These are phyloP conservation scores for Macrobrachium rosenbergii DNA, from an alignment of 1,140 invertebrate species.

Conservation along the genomic window DNA sequence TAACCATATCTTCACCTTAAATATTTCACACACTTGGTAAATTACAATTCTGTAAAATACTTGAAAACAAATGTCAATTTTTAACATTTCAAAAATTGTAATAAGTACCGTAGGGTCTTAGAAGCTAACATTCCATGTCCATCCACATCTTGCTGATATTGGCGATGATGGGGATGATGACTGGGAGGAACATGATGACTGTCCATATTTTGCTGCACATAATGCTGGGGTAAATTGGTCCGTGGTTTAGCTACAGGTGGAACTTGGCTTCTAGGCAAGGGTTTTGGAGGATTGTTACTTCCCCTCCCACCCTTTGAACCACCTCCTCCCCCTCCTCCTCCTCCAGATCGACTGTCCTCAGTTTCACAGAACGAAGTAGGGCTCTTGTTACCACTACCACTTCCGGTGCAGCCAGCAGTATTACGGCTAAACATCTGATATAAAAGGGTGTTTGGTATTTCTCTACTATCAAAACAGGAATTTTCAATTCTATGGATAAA, in stretches of 20 bases:
- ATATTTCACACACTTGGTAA: no score
- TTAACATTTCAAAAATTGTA: no score
- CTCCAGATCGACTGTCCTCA: not conserved
- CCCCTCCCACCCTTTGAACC: not conserved
- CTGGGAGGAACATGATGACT: not conserved
- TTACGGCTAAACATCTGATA: no score
- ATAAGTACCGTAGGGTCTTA: no score
- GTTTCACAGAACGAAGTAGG: not conserved
- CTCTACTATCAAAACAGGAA: no score
- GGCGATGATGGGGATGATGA: constrained; percentile 7
- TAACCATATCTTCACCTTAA: no score
- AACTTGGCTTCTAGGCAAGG: constrained; percentile 47
- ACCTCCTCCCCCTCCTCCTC: not conserved
- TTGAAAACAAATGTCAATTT: no score
- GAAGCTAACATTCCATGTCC: not conserved
- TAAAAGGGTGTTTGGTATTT: no score
- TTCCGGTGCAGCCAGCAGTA: not conserved
- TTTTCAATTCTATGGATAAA: no score
- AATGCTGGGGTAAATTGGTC: constrained; percentile 10
- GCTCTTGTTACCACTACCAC: not conserved
- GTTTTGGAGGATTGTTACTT: constrained; percentile 42
- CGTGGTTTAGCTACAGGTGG: constrained; percentile 54
- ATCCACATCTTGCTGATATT: constrained; percentile 9
- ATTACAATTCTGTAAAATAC: no score
- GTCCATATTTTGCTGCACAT: not conserved